A percentile compares a stretch with the other conserved stretches of the same genome.
These are phyloP conservation scores for Brachyopa scutellaris DNA, from an alignment of 2,888 invertebrate species.

Conservation along the genomic window DNA sequence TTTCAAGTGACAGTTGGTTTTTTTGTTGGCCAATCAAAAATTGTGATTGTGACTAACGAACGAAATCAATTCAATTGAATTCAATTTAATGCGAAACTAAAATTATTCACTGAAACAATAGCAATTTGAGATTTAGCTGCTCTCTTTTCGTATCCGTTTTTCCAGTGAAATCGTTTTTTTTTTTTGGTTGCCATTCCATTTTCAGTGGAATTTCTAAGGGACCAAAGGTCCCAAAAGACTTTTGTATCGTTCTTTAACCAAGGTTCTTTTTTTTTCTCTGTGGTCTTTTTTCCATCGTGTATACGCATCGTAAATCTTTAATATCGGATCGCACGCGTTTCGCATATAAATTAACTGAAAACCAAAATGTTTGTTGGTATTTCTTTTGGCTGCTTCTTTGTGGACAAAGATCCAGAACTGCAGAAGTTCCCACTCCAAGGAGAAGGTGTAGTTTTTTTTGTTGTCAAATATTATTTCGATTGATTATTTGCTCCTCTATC, in stretches of 20 bases:
- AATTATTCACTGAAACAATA: conserved; percentile 61
- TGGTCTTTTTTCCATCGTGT: background rate
- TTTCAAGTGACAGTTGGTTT: too few relatives aligned
- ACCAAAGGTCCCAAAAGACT: conserved; percentile 63
- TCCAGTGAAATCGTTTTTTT: conserved; percentile 50
- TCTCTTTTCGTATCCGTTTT: conserved; percentile 57
- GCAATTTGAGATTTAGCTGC: conserved; percentile 69
- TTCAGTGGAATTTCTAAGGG: conserved; percentile 67
- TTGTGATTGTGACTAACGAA: too few relatives aligned
- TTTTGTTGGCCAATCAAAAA: too few relatives aligned
- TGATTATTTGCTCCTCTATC: conserved; percentile 39
- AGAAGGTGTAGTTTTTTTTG: too few relatives aligned
- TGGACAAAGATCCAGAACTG: background rate
- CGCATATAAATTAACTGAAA: conserved; percentile 70
- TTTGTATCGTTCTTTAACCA: conserved; percentile 36
- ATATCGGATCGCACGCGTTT: conserved; percentile 71
- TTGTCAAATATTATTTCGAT: conserved; percentile 34
- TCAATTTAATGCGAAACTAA: conserved; percentile 37
- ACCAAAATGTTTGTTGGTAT: conserved; percentile 70
- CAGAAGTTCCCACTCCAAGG: background rate
- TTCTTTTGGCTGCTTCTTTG: conserved; percentile 63
- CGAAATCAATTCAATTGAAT: conserved; percentile 57
- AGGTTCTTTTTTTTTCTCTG: background rate
- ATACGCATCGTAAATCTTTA: conserved; percentile 71
- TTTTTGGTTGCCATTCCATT: conserved; percentile 2